These are phyloP conservation scores for Turdus rufiventris DNA, from an alignment of 2,113 vertebrate species.

Conservation along the genomic window DNA sequence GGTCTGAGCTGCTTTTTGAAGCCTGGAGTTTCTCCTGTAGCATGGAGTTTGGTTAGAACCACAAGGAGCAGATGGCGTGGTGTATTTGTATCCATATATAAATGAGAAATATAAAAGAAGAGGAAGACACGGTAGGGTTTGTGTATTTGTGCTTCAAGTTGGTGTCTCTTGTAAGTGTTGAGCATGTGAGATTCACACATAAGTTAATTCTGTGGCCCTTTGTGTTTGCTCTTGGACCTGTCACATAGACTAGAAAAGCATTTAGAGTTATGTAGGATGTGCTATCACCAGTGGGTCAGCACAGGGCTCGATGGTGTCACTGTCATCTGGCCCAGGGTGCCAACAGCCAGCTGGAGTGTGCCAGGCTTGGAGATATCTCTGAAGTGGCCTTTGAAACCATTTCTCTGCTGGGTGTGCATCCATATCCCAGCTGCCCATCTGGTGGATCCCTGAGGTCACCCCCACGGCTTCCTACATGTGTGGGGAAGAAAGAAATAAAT, in stretches of 20 bases:
- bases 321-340: neutral
- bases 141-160: slow-evolving; percentile 69
- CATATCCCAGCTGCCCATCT: neutral
- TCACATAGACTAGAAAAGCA: slow-evolving; percentile 60
- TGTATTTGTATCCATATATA: slow-evolving; percentile 24
- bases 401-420: neutral
- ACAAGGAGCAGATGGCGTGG: neutral
- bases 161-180: slow-evolving; percentile 69
- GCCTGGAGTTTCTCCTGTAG: neutral
- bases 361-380: neutral
- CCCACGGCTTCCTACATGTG: neutral
- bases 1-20: neutral
- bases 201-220: slow-evolving; percentile 48
- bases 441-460: neutral
- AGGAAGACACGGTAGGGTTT: slow-evolving; percentile 58
- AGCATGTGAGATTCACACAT: slow-evolving; percentile 72
- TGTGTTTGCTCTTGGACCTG: slow-evolving; percentile 64
- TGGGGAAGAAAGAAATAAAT: neutral
- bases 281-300: neutral
- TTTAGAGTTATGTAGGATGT: neutral
- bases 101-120: slow-evolving; percentile 11
- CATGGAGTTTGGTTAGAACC: slow-evolving; percentile 27
- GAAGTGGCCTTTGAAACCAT: slow-evolving; percentile 7
- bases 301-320: neutral
- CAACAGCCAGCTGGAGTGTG: neutral